Base-by-base conservation (phyloP, 1,140 invertebrate species). In the Triops cancriformis region DNA sequence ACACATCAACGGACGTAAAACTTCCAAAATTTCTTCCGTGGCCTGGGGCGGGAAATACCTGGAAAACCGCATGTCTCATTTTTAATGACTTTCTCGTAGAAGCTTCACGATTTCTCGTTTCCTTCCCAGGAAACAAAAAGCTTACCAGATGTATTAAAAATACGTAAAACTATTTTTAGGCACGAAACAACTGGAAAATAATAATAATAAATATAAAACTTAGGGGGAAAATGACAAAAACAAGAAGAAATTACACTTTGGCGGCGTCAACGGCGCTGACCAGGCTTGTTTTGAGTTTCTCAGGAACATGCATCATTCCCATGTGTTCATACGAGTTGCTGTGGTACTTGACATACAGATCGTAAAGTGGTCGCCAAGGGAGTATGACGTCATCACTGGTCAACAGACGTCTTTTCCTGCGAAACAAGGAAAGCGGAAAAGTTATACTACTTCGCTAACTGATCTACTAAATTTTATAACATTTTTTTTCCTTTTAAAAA, bases 11-110 rank as follows among this genome's bases (percentile, higher is more conserved):
- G 95, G 94, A 76, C 91, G 86, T 81, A 94, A 89, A 84, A 94
- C 91, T 80, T 93, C 92, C 76, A 98, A 83, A 81, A 98, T 96
- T 86, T 98, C 95, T 84, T 91, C 88, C 0, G 94, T 96, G 1
- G 94, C 90, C 26, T 85, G 84, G 26, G 88, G 81, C 6, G 90
- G 87, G 82, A 95, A 95, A 84, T 94, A 95, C 45, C 42, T 41
- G 1, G 45, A 23, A 14, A 43, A 18, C n/a, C n/a, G n/a, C n/a
- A 37, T 37, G 7, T 37, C 7, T 37, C 26, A 11, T 37, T 37
- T 74, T 14, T 26, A 23, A 73, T 73, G 12, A 9, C 26, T 10
- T 26, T 28, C 12, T 28, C n/a, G n/a, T n/a, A n/a, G n/a, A n/a
- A n/a, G n/a, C n/a, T n/a, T n/a, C n/a, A n/a, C n/a, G n/a, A n/a